Evolutionary conservation across 1,140 invertebrate species (phyloP), one percentile per base, ranked within the genome.

Genomic region (Piezodorus guildinii): DNA sequence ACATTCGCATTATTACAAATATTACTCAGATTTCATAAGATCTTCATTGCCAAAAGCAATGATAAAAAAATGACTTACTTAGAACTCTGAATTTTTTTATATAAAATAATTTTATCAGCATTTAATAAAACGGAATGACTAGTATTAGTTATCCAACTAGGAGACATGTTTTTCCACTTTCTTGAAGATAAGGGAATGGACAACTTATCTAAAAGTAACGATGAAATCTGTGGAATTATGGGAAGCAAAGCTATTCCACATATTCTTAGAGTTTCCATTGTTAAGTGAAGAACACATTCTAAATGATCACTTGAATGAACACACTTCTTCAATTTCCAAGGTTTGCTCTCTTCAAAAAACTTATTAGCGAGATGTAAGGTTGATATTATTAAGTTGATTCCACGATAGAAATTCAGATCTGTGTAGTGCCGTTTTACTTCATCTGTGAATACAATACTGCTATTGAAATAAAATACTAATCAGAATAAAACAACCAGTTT

Each of bases 321-420:
- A 46, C 76, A 69, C 67, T 86, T 84, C n/a, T 77, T 80, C 54
- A 98, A 77, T 67, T 85, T 78, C 96, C 96, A 98, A 0, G 95
- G 94, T 73, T 88, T 84, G 63, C 86, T 79, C 8, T 83, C 75
- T 69, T 96, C 84, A 66, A 98, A 84, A 79, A 96, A 91, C 65
- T 82, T 76, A 79, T 99, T 98, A 1, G 88, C 83, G 30, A 80
- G 74, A 71, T 87, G 84, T 10, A 96, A 74, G 4, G 82, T 78
- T 25, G 76, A 73, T 74, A 96, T 88, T 0, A 90, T 81, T 0
- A 75, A 74, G 71, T 96, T 90, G 0, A 92, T 81, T 0, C 81
- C 91, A 74, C 85, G 85, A 77, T 95, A 90, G 73, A 95, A 88
- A 70, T 91, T 83, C 71, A 85, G 86, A 45, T 86, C 78, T 60